Conservation (phyloP, 2,113 vertebrate species). For the Phyllostomus discolor region DNA sequence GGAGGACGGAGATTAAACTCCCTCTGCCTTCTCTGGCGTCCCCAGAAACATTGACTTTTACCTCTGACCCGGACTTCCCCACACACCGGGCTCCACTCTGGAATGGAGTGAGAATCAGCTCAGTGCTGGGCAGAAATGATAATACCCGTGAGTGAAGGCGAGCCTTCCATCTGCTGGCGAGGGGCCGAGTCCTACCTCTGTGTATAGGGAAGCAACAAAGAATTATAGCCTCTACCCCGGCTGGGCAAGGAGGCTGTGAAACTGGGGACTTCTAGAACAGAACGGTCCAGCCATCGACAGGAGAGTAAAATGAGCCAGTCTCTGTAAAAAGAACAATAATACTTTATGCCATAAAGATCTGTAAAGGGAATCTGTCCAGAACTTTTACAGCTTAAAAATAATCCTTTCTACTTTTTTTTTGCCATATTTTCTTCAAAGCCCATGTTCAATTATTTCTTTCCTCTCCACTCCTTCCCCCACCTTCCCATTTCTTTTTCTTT, state of each 20-base stretch:
- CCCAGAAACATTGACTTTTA: constrained; percentile 69
- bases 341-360: constrained; percentile 46
- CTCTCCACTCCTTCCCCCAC: too few relatives aligned
- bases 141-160: not conserved
- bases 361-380: constrained; percentile 53
- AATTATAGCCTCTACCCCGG: not conserved
- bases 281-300: not conserved
- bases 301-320: constrained; percentile 31
- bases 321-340: constrained; percentile 41
- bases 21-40: not conserved
- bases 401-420: constrained; percentile 36
- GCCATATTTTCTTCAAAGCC: constrained; percentile 26
- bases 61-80: constrained; percentile 65
- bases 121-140: not conserved
- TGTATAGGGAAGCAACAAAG: not conserved
- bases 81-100: not conserved
- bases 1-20: not conserved
- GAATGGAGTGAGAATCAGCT: constrained; percentile 5
- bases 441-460: not conserved
- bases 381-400: constrained; percentile 57
- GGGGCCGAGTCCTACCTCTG: constrained; percentile 19
- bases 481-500: not conserved
- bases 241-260: constrained; percentile 16
- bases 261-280: not conserved
- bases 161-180: not conserved